These are phyloP conservation scores for Vollenhovia emeryi DNA, from an alignment of 1,140 invertebrate species.

Conservation along the genomic window DNA sequence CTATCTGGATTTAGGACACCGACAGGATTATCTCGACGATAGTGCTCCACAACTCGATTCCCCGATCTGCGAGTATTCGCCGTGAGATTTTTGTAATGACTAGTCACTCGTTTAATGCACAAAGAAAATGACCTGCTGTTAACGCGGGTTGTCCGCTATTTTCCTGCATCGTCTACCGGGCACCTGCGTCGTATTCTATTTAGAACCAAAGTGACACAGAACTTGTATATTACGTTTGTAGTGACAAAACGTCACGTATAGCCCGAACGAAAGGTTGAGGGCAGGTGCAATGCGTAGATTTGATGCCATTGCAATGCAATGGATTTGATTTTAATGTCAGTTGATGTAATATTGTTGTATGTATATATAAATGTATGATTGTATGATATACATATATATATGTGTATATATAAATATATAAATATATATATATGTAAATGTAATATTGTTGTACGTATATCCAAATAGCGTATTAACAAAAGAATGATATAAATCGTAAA, in stretches of 20 bases:
- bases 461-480: not conserved
- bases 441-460: constrained; percentile 16
- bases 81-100: constrained; percentile 65
- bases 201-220: constrained; percentile 20
- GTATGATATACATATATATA: not conserved
- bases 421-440: not conserved
- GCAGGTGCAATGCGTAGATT: constrained; percentile 28
- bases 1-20: not conserved
- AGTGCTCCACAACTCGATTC: constrained; percentile 45
- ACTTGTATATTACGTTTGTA: constrained; percentile 19
- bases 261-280: not conserved
- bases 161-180: constrained; percentile 2
- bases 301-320: constrained; percentile 39
- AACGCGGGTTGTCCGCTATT: constrained; percentile 18
- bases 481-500: constrained; percentile 26
- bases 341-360: constrained; percentile 33
- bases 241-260: not conserved
- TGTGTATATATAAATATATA: not conserved
- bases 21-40: constrained; percentile 45
- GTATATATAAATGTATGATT: constrained; percentile 20
- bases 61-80: constrained; percentile 27
- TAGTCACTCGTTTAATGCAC: constrained; percentile 67
- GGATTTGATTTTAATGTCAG: constrained; percentile 46
- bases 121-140: constrained; percentile 24
- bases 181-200: constrained; percentile 44